These are phyloP conservation scores for Thomomys bottae DNA, from an alignment of 2,113 vertebrate genomes.

Conservation along the genomic window DNA sequence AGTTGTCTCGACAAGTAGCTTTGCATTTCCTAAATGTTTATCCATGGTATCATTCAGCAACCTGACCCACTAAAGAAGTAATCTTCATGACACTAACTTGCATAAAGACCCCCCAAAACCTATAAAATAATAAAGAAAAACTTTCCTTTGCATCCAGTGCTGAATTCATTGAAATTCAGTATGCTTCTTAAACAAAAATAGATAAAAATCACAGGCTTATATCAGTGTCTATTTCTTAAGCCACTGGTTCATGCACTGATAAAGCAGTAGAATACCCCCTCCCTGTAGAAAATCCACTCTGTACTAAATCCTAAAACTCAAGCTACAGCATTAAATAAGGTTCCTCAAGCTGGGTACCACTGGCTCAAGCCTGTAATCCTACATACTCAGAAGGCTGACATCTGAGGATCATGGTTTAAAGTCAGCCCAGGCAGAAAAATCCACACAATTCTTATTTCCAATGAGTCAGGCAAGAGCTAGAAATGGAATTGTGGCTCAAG, in stretches of 20 bases:
- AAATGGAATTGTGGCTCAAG: too few relatives aligned
- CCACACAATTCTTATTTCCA: too few relatives aligned
- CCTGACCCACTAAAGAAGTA: constrained; percentile 52
- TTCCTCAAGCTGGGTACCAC: not conserved
- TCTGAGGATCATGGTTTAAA: too few relatives aligned
- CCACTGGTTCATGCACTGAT: not conserved
- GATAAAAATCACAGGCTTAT: not conserved
- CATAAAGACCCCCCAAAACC: constrained; percentile 27
- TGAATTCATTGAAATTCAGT: constrained; percentile 26
- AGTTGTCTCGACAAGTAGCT: constrained; percentile 69
- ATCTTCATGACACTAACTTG: constrained; percentile 57
- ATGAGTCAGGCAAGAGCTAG: too few relatives aligned
- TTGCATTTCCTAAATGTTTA: constrained; percentile 71
- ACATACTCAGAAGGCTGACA: too few relatives aligned
- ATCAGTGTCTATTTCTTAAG: not conserved
- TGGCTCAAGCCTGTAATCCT: too few relatives aligned
- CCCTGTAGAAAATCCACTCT: not conserved
- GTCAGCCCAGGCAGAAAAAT: too few relatives aligned
- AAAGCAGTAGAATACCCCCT: not conserved
- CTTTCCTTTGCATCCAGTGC: not conserved
- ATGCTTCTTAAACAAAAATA: constrained; percentile 46
- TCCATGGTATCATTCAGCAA: constrained; percentile 39
- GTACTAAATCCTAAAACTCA: not conserved
- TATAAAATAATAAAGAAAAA: not conserved
- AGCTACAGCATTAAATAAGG: not conserved